A percentile compares a stretch with the other conserved stretches of the same genome.
Evolutionary conservation across 2,888 invertebrate species (phyloP).

Genomic region (Oeneis ivallda): DNA sequence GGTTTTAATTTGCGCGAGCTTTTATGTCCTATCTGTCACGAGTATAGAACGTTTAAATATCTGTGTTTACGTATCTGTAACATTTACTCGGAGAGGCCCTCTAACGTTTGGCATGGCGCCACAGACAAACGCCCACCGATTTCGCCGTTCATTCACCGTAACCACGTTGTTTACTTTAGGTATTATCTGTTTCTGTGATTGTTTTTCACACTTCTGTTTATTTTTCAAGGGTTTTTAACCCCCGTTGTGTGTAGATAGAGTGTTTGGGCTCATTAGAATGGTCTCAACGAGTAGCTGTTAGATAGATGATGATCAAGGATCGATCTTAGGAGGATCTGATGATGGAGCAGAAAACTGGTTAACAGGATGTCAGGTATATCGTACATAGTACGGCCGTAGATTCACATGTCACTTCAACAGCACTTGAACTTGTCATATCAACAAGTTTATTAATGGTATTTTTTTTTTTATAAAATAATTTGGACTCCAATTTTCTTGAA

Average conservation of each 20-base stretch:
- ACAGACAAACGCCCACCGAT: slow-evolving; percentile 45
- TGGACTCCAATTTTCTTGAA: slow-evolving; percentile 1
- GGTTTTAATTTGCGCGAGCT: not conserved
- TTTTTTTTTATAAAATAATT: not conserved
- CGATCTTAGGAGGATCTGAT: too few relatives aligned
- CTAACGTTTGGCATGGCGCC: slow-evolving; percentile 61
- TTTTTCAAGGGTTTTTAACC: not conserved
- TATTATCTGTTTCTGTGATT: slow-evolving; percentile 1
- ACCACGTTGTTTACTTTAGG: slow-evolving; percentile 22
- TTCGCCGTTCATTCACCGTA: slow-evolving; percentile 43
- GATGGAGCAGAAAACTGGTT: too few relatives aligned
- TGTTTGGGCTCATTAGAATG: too few relatives aligned
- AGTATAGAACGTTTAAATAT: not conserved
- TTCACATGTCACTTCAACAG: too few relatives aligned
- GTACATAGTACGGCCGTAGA: too few relatives aligned
- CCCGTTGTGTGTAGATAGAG: too few relatives aligned
- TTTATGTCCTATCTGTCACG: not conserved
- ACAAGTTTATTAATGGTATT: not conserved
- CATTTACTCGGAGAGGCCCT: slow-evolving; percentile 29
- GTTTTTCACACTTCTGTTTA: not conserved
- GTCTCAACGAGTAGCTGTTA: too few relatives aligned
- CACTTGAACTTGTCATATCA: not conserved
- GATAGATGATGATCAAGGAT: too few relatives aligned
- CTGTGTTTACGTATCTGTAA: slow-evolving; percentile 26
- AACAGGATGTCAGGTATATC: too few relatives aligned